phyloP scores from a whole-genome alignment of 2,113 vertebrate genomes.

The Brachionichthys hirsutus region DNA sequence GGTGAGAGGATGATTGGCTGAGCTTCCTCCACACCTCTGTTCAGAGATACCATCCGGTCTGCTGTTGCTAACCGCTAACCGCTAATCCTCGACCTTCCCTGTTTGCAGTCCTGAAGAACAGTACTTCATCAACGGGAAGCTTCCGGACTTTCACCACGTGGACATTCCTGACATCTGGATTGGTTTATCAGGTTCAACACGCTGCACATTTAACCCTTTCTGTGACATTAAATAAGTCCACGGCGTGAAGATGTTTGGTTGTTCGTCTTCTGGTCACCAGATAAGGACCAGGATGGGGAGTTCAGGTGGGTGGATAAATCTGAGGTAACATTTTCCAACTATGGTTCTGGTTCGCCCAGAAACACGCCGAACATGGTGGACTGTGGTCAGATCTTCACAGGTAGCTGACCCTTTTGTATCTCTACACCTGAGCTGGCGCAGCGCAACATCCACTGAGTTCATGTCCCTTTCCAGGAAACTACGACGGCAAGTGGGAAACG shows the following conservation, averaged over 20 bases:
- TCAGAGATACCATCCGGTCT: too few species aligned
- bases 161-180: constrained; percentile 81
- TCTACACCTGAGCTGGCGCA: neutral
- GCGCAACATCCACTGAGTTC: neutral
- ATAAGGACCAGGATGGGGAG: constrained; percentile 70
- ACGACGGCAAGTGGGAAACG: constrained; percentile 79
- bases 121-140: constrained; percentile 73
- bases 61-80: too few species aligned
- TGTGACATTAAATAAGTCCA: neutral
- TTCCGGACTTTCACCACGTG: constrained; percentile 76
- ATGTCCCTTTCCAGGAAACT: constrained; percentile 68
- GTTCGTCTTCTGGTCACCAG: constrained; percentile 50
- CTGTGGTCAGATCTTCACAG: constrained; percentile 82
- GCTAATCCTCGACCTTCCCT: neutral
- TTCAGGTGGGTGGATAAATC: constrained; percentile 79
- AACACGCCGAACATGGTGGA: constrained; percentile 73
- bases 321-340: constrained; percentile 63
- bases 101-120: constrained; percentile 74
- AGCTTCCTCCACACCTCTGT: too few species aligned
- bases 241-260: neutral
- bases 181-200: constrained; percentile 73
- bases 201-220: neutral
- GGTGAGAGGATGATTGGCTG: too few species aligned
- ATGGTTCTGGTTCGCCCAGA: constrained; percentile 66
- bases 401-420: constrained; percentile 28